Base-by-base conservation (phyloP, 1,140 invertebrate species). In the Atta texana region DNA sequence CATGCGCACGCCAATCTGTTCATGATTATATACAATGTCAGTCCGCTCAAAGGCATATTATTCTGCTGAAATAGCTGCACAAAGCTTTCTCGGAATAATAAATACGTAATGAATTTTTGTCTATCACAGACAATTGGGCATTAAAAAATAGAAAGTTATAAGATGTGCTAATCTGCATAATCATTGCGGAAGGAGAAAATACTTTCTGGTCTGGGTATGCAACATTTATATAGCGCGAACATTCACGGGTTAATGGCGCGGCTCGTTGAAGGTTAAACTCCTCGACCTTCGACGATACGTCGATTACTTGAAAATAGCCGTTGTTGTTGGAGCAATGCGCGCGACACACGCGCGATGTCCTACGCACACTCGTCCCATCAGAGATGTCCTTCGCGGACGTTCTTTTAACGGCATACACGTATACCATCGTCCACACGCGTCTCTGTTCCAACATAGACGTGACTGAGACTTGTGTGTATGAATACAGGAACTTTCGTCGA, bases 281-380 rank as follows among this genome's bases (percentile, higher is more conserved):
- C 61, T 71, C 76, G 76, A 86, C 87, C 86, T 89, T 89, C 87
- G 86, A 28, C 77, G 77, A 87, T 72, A 68, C 64, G 85, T 68
- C 72, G 78, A 84, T 87, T 76, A 88, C 61, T 81, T 69, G 59
- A 87, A 87, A 76, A 88, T 74, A 86, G 57, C 69, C 87, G 86
- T 68, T 82, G 84, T 86, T 86, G 80, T 84, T 49, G 44, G 55
- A 86, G 82, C 74, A 72, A 55, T 53, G 74, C 81, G 72, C 55
- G 61, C 80, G 64, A 78, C 87, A 78, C 87, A 55, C 68, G 39
- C 87, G 63, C 68, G 39, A 59, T 55, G 61, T 84, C 80, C 80
- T 84, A 84, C 80, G 80, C 80, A 75, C 55, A 74, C 68, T 84
- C 69, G 80, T 84, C 69, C 75, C 80, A 84, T 75, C 80, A 84